Percentiles rank a stretch among this genome's conserved stretches.
phyloP scores from a whole-genome alignment of 1,140 invertebrate genomes.

The Stegodyphus dumicola region DNA sequence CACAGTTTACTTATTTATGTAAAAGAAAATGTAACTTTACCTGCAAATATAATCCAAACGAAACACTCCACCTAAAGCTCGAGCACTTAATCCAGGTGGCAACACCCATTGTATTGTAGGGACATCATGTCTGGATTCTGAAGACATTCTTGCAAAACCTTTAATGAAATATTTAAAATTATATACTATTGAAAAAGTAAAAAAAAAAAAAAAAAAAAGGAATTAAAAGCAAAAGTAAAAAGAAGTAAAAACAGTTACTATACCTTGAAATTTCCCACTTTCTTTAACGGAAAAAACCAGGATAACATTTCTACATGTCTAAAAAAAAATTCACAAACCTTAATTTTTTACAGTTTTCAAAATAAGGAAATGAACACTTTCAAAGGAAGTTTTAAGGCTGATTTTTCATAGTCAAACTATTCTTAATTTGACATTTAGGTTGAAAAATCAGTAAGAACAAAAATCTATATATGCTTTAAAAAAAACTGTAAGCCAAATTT shows the following conservation, averaged over 20 bases:
- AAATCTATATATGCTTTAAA: too few relatives aligned
- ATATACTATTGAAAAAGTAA: slow-evolving; percentile 66
- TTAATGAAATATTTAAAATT: slow-evolving; percentile 65
- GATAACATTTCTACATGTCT: slow-evolving; percentile 91
- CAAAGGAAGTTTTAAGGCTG: too few relatives aligned
- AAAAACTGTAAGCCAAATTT: too few relatives aligned
- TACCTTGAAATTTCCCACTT: slow-evolving; percentile 85
- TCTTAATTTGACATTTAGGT: too few relatives aligned
- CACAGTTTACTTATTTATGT: too few relatives aligned
- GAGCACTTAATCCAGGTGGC: slow-evolving; percentile 91
- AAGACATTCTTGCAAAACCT: slow-evolving; percentile 89
- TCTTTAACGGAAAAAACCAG: slow-evolving; percentile 98
- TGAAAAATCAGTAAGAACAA: too few relatives aligned
- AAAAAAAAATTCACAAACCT: neutral
- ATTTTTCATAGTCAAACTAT: too few relatives aligned
- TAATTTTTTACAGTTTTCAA: too few relatives aligned
- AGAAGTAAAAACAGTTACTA: neutral
- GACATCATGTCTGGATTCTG: slow-evolving; percentile 88
- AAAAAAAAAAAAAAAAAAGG: neutral
- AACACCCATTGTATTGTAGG: slow-evolving; percentile 93
- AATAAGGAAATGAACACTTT: too few relatives aligned
- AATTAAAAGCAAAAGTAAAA: neutral
- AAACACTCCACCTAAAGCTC: slow-evolving; percentile 94
- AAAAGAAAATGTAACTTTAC: slow-evolving; percentile 64
- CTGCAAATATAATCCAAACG: slow-evolving; percentile 95